Evolutionary conservation across 2,888 invertebrate genomes (phyloP), one percentile per base, ranked within the genome.

Genomic region (Notocelia uddmanniana): DNA sequence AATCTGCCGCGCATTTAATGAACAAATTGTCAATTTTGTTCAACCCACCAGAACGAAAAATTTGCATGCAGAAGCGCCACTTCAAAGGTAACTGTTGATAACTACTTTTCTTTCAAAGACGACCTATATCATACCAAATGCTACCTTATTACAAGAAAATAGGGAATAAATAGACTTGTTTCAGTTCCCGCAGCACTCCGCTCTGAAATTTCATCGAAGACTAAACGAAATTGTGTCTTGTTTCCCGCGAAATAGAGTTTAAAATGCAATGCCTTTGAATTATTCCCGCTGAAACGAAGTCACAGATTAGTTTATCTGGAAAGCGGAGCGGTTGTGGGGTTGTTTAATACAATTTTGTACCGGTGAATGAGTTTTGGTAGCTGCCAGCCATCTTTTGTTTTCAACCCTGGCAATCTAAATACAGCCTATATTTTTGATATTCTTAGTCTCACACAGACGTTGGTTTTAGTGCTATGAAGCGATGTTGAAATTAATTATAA

Each of bases 41-140:
- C 77, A 80, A 76, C 79, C 78, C 60, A 78, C 77, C 80, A 78
- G 79, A 79, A 80, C 82, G 78, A 80, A 77, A 85, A 85, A 92
- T 93, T 92, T 93, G 92, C 91, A 93, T 93, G 93, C 93, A 92
- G 93, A 93, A 93, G 93, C 91, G 90, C 91, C 89, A 91, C 90
- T 92, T 92, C 93, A 93, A 93, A 93, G 91, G 89, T 86, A 89
- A 88, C 89, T 82, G 76, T 73, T 89, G 83, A 83, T 85, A 89
- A 89, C 88, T 87, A 85, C 85, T 85, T 86, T 85, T 79, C 80
- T 83, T 81, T 79, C 78, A 76, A 77, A 62, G 48, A 23, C 59
- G 21, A 48, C 13, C 13, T n/a, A 34, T 21, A 15, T n/a, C 48
- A 37, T 11, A 9, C 58, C 18, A 79, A 74, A 74, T 41, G 73